These are phyloP conservation scores for Fringilla coelebs DNA, from an alignment of 2,797 vertebrate species.

Conservation along the genomic window DNA sequence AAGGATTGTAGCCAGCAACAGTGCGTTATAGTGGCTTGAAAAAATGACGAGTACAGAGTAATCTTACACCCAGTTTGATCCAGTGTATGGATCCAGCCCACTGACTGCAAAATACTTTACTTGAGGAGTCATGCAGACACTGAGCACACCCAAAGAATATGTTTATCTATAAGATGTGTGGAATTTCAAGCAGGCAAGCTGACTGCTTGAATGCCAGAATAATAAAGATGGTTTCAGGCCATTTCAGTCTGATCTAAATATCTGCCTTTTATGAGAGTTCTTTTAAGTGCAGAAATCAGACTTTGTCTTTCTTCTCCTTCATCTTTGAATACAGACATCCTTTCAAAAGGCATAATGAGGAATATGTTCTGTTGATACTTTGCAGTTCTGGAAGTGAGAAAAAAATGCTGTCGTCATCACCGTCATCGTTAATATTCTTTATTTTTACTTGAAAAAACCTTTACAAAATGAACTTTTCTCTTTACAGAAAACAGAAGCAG, in stretches of 20 bases:
- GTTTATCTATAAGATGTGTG: not conserved
- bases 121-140: not conserved
- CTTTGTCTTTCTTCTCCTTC: not conserved
- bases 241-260: not conserved
- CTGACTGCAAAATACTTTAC: not conserved
- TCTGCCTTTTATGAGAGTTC: not conserved
- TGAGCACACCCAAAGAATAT: not conserved
- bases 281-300: not conserved
- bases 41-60: not conserved
- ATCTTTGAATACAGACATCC: not conserved
- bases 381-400: not conserved
- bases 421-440: not conserved
- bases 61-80: not conserved
- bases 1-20: not conserved
- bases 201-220: not conserved
- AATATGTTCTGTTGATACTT: not conserved
- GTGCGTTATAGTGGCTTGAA: not conserved
- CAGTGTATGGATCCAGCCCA: not conserved
- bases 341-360: not conserved
- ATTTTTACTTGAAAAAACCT: not conserved
- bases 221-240: not conserved
- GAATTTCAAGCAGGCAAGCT: not conserved
- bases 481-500: not conserved
- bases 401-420: not conserved
- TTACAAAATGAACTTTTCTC: not conserved